Percentiles rank a stretch among this genome's conserved stretches.
These are phyloP conservation scores for Pyrgus malvae DNA, from an alignment of 2,888 invertebrate genomes.

Conservation along the genomic window DNA sequence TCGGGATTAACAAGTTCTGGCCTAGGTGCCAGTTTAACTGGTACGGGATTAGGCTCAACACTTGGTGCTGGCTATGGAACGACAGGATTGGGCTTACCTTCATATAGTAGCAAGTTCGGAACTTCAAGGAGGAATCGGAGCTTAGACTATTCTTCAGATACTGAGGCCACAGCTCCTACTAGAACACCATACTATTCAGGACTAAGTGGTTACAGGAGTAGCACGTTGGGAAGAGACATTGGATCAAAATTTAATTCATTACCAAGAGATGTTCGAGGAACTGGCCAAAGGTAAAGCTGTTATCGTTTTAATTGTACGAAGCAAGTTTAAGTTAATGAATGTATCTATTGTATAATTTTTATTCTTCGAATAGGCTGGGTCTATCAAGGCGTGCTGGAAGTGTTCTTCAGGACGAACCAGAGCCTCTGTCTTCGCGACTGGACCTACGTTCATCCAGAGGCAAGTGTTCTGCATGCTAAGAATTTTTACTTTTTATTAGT, in stretches of 20 bases:
- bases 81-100: constrained; percentile 66
- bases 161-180: constrained; percentile 94
- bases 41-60: constrained; percentile 63
- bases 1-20: constrained; percentile 67
- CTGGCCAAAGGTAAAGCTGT: constrained; percentile 75
- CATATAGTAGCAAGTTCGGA: constrained; percentile 78
- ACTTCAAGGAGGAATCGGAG: constrained; percentile 89
- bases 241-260: constrained; percentile 88
- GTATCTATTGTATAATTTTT: neutral
- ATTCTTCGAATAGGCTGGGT: constrained; percentile 53
- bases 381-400: constrained; percentile 69
- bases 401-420: constrained; percentile 73
- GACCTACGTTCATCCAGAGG: constrained; percentile 79
- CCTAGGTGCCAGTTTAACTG: constrained; percentile 61
- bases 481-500: neutral
- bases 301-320: neutral
- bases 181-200: constrained; percentile 88
- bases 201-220: constrained; percentile 73
- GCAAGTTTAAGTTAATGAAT: neutral
- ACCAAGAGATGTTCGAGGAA: constrained; percentile 85
- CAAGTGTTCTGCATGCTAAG: constrained; percentile 33
- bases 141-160: constrained; percentile 96
- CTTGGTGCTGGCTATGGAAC: constrained; percentile 68
- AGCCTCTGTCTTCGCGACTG: constrained; percentile 71
- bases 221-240: constrained; percentile 81